A percentile compares a stretch with the other conserved stretches of the same genome.
phyloP scores from a whole-genome alignment of 2,888 invertebrate species.

The Lepidocyrtinus sp. region DNA sequence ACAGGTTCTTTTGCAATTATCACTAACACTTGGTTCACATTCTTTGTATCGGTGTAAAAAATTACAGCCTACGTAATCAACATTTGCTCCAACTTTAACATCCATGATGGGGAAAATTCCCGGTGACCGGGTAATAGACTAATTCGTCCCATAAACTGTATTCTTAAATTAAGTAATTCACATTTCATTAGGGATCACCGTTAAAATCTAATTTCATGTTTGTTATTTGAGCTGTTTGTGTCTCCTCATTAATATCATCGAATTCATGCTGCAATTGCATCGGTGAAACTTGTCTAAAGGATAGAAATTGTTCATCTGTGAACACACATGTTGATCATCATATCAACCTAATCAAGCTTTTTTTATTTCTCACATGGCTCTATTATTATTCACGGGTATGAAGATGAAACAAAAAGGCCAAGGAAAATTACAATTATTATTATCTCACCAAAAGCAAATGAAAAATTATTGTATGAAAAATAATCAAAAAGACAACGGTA shows the following conservation, averaged over 20 bases:
- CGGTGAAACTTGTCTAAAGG: background rate
- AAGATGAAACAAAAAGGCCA: background rate
- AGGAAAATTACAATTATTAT: constrained; percentile 12
- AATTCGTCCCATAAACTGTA: background rate
- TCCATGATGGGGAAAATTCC: background rate
- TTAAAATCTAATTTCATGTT: constrained; percentile 4
- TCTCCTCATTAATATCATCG: background rate
- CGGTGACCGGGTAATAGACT: background rate
- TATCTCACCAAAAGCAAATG: constrained; percentile 15
- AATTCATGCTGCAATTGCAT: background rate
- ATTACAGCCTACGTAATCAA: no score
- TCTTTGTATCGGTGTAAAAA: no score
- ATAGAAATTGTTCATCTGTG: no score
- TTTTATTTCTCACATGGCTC: background rate
- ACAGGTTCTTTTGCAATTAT: no score
- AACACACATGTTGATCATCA: constrained; percentile 18
- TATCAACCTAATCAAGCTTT: constrained; percentile 8
- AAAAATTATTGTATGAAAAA: constrained; percentile 16
- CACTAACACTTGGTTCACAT: no score
- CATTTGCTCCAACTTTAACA: no score
- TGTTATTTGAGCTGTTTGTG: background rate
- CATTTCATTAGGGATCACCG: constrained; percentile 1
- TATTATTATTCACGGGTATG: background rate
- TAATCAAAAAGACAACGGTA: constrained; percentile 26
- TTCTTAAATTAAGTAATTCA: constrained; percentile 12